Evolutionary conservation across 35 echinoderm and acorn worm genomes (phyloP).

Genomic region (Chiridota heheva): DNA sequence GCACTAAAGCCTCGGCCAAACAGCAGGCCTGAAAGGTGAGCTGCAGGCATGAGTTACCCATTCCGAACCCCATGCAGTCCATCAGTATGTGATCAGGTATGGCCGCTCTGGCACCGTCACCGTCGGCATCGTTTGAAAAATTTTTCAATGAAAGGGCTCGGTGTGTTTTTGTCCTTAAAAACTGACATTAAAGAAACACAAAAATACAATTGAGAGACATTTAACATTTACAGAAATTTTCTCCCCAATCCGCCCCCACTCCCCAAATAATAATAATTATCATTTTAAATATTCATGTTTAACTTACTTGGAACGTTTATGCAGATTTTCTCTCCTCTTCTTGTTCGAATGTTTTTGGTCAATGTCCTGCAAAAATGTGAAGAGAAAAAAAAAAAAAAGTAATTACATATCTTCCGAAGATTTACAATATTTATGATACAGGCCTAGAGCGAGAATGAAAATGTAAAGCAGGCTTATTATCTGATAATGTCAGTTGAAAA

Average conservation of each 20-base stretch:
- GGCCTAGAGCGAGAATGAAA: not conserved
- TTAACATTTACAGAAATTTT: not conserved
- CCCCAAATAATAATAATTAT: not conserved
- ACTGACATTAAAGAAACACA: conserved; percentile 47
- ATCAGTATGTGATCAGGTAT: conserved; percentile 93
- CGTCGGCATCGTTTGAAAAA: conserved; percentile 77
- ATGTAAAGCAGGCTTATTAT: not conserved
- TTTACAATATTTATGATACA: not conserved
- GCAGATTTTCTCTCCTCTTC: conserved; percentile 90
- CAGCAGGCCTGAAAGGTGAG: conserved; percentile 96
- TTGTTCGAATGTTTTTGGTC: conserved; percentile 80
- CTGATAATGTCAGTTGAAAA: too few species aligned
- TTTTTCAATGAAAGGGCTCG: conserved; percentile 81
- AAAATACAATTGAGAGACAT: not conserved
- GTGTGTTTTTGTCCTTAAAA: conserved; percentile 96
- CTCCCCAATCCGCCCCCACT: not conserved
- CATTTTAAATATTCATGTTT: not conserved
- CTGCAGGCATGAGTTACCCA: conserved; percentile 86
- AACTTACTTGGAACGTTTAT: conserved; percentile 94
- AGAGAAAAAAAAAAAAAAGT: not conserved
- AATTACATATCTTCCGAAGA: not conserved
- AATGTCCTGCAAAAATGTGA: conserved; percentile 69
- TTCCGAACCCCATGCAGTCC: conserved; percentile 98
- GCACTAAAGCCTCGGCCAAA: conserved; percentile 76
- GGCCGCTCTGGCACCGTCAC: conserved; percentile 67